phyloP scores from a whole-genome alignment of 2,797 vertebrate genomes.

The Platalea minor region DNA sequence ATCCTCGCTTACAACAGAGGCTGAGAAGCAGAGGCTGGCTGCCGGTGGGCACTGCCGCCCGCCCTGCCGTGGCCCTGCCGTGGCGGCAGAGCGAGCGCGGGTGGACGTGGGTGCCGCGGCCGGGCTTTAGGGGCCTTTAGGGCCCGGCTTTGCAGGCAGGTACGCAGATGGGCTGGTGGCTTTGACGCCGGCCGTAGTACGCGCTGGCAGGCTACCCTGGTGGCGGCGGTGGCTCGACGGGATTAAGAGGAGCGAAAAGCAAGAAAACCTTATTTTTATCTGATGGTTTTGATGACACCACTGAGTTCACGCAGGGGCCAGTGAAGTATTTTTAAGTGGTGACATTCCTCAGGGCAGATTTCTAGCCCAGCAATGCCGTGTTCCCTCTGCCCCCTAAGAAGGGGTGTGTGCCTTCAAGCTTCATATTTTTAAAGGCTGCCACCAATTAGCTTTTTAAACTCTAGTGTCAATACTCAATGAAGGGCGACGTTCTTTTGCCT shows the following conservation, averaged over 20 bases:
- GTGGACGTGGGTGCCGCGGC: accelerated
- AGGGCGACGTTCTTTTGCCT: not conserved
- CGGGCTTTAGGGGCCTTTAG: not conserved
- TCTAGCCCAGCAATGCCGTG: not conserved
- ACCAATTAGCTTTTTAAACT: not conserved
- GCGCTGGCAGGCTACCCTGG: accelerated
- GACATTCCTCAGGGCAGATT: not conserved
- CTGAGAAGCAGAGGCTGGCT: too few relatives aligned
- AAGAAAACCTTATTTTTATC: not conserved
- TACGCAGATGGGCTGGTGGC: accelerated
- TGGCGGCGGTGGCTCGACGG: accelerated
- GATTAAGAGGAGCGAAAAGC: not conserved
- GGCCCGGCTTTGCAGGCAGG: not conserved
- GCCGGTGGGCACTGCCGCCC: too few relatives aligned
- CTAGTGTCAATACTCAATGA: not conserved
- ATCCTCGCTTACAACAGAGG: accelerated
- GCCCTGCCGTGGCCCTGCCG: too few relatives aligned
- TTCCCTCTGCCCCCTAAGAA: not conserved
- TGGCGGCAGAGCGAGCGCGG: accelerated
- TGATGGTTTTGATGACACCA: not conserved
- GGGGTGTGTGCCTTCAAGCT: not conserved
- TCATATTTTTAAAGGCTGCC: not conserved
- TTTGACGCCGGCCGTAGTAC: accelerated
- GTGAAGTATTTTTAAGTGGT: conserved; percentile 5
- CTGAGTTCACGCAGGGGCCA: conserved; percentile 8